Percentiles rank a stretch among this genome's conserved stretches.
Evolutionary conservation across 1,140 invertebrate species (phyloP).

Genomic region (Eciton burchellii): DNA sequence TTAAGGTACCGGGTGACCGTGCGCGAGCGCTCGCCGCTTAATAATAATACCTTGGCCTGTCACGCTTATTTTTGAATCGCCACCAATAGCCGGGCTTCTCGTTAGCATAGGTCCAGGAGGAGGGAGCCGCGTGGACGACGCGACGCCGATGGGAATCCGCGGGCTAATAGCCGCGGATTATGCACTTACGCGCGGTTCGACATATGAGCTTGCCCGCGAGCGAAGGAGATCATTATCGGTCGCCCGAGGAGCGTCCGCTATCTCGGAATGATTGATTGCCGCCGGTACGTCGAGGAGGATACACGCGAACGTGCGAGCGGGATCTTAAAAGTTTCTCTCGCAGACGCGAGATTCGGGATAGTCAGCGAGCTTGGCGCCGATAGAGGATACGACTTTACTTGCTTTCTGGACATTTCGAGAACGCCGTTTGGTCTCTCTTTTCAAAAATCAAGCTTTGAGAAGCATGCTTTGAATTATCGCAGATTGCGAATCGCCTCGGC

Average conservation of each 20-base stretch:
- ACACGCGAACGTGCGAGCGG: background rate
- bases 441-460: too few species aligned
- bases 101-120: conserved; percentile 55
- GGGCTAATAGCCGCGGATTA: conserved; percentile 49
- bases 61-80: conserved; percentile 72
- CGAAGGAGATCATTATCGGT: conserved; percentile 20
- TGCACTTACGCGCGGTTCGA: conserved; percentile 55
- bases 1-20: conserved; percentile 76
- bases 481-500: background rate
- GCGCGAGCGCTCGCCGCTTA: conserved; percentile 66
- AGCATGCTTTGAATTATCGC: too few species aligned
- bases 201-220: conserved; percentile 25
- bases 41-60: conserved; percentile 70
- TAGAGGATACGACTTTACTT: too few species aligned
- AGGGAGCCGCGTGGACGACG: conserved; percentile 38
- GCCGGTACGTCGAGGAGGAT: conserved; percentile 5
- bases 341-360: conserved; percentile 2
- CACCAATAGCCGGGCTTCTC: conserved; percentile 49
- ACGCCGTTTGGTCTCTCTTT: too few species aligned
- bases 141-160: conserved; percentile 27
- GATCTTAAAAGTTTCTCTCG: too few species aligned
- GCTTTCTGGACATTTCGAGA: too few species aligned
- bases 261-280: conserved; percentile 51
- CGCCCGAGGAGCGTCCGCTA: conserved; percentile 24
- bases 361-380: too few species aligned